A percentile compares a stretch with the other conserved stretches of the same genome.
These are phyloP conservation scores for Psettodes erumei DNA, from an alignment of 2,113 vertebrate species.

Conservation along the genomic window DNA sequence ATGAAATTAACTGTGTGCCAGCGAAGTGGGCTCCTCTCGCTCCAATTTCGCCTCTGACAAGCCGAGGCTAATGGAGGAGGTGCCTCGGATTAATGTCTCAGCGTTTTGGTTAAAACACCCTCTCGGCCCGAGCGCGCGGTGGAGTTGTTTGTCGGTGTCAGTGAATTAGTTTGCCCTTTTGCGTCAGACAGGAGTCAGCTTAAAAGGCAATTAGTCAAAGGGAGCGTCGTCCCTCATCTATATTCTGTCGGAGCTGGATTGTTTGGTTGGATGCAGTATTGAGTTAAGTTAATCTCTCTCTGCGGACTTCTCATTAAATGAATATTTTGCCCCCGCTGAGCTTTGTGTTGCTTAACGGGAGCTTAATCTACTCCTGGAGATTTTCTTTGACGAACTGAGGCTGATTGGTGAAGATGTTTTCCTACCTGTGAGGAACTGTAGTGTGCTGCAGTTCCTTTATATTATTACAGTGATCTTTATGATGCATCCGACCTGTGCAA, in stretches of 20 bases:
- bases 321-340: slow-evolving; percentile 20
- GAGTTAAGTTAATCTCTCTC: slow-evolving; percentile 28
- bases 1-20: slow-evolving; percentile 57
- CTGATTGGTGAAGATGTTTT: neutral
- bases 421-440: neutral
- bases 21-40: slow-evolving; percentile 40
- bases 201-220: slow-evolving; percentile 58
- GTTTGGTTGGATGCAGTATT: slow-evolving; percentile 29
- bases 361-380: slow-evolving; percentile 4
- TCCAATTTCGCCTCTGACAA: slow-evolving; percentile 55
- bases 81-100: slow-evolving; percentile 55
- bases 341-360: slow-evolving; percentile 23
- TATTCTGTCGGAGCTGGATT: slow-evolving; percentile 21
- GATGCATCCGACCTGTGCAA: too few relatives aligned
- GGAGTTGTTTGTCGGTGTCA: slow-evolving; percentile 58
- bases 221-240: slow-evolving; percentile 14
- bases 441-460: too few relatives aligned
- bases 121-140: slow-evolving; percentile 39
- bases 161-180: slow-evolving; percentile 54
- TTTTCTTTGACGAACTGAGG: slow-evolving; percentile 8
- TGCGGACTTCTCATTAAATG: slow-evolving; percentile 23
- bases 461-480: too few relatives aligned
- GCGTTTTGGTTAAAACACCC: slow-evolving; percentile 50
- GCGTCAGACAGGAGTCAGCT: slow-evolving; percentile 41
- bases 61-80: slow-evolving; percentile 60